Evolutionary conservation across 2,888 invertebrate genomes (phyloP), one percentile per base, ranked within the genome.

Genomic region (Microplitis manilae): DNA sequence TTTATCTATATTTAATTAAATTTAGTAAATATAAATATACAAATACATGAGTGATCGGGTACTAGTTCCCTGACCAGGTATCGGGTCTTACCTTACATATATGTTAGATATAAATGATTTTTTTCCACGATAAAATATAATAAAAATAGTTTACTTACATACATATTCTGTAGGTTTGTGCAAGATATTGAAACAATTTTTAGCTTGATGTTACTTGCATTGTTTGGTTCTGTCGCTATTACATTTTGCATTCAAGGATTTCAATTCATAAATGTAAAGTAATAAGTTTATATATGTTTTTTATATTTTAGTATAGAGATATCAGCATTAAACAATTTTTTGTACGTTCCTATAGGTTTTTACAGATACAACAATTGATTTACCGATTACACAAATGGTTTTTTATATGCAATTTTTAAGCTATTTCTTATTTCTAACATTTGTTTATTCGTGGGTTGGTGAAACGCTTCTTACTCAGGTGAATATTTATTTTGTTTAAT

Each of bases 201-300:
- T 20, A 77, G 68, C 20, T n/a, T 67, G n/a, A 74, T 77, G 71
- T 41, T 77, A 50, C 75, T 77, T 6, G 20, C 40, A 40, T 41
- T 74, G 6, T 67, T 70, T 15, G 50, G 41, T 9, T n/a, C 70
- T 7, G 73, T 74, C 17, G 70, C 50, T 40, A 20, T 77, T 7
- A 70, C 50, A 17, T 40, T 70, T 67, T 77, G 77, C 67, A 9
- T 75, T 2, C 77, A 77, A 75, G 75, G 70, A 67, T 77, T 71
- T 75, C 67, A 65, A 59, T 9, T 77, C 6, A 60, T 75, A 40
- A 40, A 15, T 20, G 77, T 77, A 60, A 77, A 70, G 69, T 50
- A 20, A 15, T 7, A 9, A 60, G 61, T 9, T 9, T 73, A 39
- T 64, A 6, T 6, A 41, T 38, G 39, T 68, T 62, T 30, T 64